These are phyloP conservation scores for Apteryx owenii DNA, from an alignment of 2,113 vertebrate genomes.

Conservation along the genomic window DNA sequence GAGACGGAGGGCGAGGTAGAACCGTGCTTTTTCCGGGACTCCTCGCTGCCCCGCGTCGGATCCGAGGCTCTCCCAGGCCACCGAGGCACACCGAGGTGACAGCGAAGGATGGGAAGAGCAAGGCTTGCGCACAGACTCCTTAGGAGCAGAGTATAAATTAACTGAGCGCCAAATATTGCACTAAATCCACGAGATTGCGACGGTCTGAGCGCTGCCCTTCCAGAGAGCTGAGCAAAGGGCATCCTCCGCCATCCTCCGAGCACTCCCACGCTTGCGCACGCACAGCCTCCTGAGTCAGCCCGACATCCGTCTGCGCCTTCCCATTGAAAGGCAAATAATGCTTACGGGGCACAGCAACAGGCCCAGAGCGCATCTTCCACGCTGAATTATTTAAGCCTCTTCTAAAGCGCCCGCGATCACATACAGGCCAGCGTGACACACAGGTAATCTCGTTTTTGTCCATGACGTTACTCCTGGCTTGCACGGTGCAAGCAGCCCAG, in stretches of 20 bases:
- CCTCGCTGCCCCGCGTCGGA: too few relatives aligned
- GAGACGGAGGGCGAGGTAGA: too few relatives aligned
- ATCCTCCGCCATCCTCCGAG: not conserved
- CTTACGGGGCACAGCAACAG: not conserved
- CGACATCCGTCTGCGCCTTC: too few relatives aligned
- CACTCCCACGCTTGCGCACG: not conserved
- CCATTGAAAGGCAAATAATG: not conserved
- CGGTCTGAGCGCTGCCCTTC: not conserved
- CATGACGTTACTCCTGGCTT: fast-evolving
- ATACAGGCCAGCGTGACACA: not conserved
- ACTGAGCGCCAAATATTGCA: not conserved
- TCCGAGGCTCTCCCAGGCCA: too few relatives aligned
- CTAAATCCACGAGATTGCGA: too few relatives aligned
- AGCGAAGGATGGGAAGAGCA: not conserved
- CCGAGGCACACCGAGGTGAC: too few relatives aligned
- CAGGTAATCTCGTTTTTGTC: fast-evolving
- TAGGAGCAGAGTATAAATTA: not conserved
- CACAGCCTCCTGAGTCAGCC: not conserved
- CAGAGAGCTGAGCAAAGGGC: not conserved
- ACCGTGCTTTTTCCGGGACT: too few relatives aligned
- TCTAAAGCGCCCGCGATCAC: fast-evolving
- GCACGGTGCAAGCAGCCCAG: not conserved
- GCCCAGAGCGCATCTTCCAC: not conserved
- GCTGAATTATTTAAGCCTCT: not conserved
- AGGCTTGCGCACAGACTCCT: not conserved